A percentile compares a stretch with the other conserved stretches of the same genome.
phyloP scores from a whole-genome alignment of 2,888 invertebrate genomes.

The Flabesymbios commensalis region DNA sequence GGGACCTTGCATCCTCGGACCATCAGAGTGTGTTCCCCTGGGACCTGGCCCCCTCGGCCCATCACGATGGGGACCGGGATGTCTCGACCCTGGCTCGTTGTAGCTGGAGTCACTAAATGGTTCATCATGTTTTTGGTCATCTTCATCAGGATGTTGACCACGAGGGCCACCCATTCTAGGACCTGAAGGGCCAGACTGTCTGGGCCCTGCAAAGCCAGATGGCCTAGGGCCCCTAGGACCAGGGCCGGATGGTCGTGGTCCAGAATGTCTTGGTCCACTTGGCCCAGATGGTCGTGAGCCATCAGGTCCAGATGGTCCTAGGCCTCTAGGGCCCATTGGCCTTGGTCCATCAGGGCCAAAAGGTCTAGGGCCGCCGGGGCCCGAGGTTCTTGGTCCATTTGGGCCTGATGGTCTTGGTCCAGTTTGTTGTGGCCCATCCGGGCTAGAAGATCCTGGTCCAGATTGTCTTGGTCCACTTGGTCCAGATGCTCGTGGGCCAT shows the following conservation, averaged over 20 bases:
- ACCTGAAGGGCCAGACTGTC: too few relatives aligned
- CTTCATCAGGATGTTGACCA: not conserved
- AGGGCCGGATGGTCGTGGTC: slow-evolving; percentile 3
- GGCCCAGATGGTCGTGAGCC: slow-evolving; percentile 17
- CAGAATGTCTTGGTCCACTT: slow-evolving; percentile 19
- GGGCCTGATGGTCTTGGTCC: too few relatives aligned
- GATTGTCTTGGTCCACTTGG: slow-evolving; percentile 1
- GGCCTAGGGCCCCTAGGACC: slow-evolving; percentile 4
- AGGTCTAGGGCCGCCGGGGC: slow-evolving; percentile 4
- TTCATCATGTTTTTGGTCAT: not conserved
- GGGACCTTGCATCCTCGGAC: slow-evolving; percentile 2
- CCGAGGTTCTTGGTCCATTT: slow-evolving; percentile 18
- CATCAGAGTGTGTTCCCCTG: not conserved
- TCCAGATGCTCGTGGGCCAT: slow-evolving; percentile 4
- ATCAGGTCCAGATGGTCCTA: slow-evolving; percentile 5
- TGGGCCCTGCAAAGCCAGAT: not conserved
- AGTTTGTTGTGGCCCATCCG: slow-evolving; percentile 1
- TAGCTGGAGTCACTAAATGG: too few relatives aligned
- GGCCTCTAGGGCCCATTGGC: slow-evolving; percentile 7
- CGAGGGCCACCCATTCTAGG: too few relatives aligned
- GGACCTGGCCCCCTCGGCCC: slow-evolving; percentile 22
- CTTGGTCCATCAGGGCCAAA: too few relatives aligned
- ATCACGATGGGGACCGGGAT: not conserved
- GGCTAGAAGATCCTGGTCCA: slow-evolving; percentile 3
- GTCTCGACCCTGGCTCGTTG: too few relatives aligned